A percentile compares a stretch with the other conserved stretches of the same genome.
phyloP scores from a whole-genome alignment of 53 echinoderm and acorn worm genomes.

The Echinarachnius parma region DNA sequence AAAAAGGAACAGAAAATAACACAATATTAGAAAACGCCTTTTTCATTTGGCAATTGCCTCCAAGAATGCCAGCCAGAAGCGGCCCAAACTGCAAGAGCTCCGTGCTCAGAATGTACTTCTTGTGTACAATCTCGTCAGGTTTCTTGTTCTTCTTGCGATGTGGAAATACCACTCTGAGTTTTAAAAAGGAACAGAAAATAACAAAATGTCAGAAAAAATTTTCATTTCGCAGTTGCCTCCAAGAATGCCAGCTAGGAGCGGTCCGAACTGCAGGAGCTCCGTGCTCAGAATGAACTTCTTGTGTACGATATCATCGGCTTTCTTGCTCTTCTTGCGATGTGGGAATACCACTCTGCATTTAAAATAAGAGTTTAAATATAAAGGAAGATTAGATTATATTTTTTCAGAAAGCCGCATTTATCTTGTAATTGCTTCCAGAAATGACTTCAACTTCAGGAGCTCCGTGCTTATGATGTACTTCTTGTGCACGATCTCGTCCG shows the following conservation, averaged over 20 bases:
- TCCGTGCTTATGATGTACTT: conserved; percentile 81
- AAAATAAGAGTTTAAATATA: too few relatives aligned
- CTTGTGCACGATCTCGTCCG: conserved; percentile 89
- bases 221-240: conserved; percentile 84
- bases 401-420: too few relatives aligned
- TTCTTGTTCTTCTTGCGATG: conserved; percentile 97
- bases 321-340: conserved; percentile 96
- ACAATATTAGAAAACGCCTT: too few relatives aligned
- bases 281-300: conserved; percentile 96
- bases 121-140: conserved; percentile 94
- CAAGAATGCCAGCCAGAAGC: conserved; percentile 89
- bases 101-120: conserved; percentile 92
- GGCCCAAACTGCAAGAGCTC: conserved; percentile 96
- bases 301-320: conserved; percentile 91
- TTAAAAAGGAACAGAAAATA: too few relatives aligned
- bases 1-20: too few relatives aligned
- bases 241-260: conserved; percentile 87
- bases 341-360: conserved; percentile 98
- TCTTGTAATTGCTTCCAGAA: too few relatives aligned
- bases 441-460: conserved; percentile 74
- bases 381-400: too few relatives aligned
- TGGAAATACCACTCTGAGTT: conserved; percentile 90
- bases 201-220: too few relatives aligned
- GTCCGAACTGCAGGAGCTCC: conserved; percentile 91
- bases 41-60: too few relatives aligned